phyloP scores from a whole-genome alignment of 2,888 invertebrate species.

The Axea sp. region DNA sequence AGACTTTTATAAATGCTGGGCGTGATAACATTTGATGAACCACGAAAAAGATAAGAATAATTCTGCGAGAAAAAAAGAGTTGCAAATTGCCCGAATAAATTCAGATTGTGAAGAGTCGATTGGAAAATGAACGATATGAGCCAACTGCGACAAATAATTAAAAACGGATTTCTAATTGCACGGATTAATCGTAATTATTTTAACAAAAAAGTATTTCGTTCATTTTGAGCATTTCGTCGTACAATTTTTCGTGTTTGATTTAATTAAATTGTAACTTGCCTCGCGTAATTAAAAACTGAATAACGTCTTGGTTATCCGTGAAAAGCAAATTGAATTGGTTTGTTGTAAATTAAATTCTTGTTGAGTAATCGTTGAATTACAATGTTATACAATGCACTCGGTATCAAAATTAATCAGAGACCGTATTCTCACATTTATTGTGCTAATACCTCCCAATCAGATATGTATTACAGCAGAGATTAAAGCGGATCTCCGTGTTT shows the following conservation, averaged over 20 bases:
- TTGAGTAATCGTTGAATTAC: conserved; percentile 40
- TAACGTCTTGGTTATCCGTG: conserved; percentile 31
- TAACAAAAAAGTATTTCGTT: no score
- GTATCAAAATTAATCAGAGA: conserved; percentile 43
- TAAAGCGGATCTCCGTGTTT: conserved; percentile 4
- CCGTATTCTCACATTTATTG: conserved; percentile 29
- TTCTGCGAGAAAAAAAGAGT: conserved; percentile 41
- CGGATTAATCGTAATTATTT: no score
- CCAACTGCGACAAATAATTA: neutral
- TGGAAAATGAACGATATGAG: conserved; percentile 27
- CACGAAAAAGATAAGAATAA: conserved; percentile 17
- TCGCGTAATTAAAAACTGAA: conserved; percentile 26
- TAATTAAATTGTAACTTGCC: conserved; percentile 11
- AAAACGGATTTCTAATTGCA: neutral
- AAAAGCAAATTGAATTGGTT: conserved; percentile 32
- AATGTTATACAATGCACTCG: conserved; percentile 23
- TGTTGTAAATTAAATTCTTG: conserved; percentile 24
- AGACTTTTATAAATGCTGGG: conserved; percentile 3
- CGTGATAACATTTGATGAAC: conserved; percentile 46
- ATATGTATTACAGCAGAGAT: conserved; percentile 18
- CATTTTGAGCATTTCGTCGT: neutral
- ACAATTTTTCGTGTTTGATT: no score
- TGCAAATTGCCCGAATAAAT: conserved; percentile 25
- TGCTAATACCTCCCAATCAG: conserved; percentile 30
- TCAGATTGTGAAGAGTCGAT: conserved; percentile 12